phyloP scores from a whole-genome alignment of 1,140 invertebrate genomes.

The Trichoplusia ni region DNA sequence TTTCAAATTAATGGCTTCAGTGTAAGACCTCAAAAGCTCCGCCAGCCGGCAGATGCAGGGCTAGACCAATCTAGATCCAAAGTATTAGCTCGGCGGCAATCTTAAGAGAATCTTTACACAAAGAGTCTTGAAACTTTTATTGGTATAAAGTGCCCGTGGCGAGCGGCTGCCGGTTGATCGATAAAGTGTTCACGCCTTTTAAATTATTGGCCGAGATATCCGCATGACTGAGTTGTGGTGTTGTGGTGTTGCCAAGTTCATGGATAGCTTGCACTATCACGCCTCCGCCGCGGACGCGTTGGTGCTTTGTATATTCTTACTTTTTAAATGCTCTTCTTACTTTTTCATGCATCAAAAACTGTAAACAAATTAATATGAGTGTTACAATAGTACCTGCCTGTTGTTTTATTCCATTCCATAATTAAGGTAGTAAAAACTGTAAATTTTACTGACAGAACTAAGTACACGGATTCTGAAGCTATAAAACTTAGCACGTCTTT shows the following conservation, averaged over 20 bases:
- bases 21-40: too few relatives aligned
- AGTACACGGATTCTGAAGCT: too few relatives aligned
- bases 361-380: too few relatives aligned
- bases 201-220: slow-evolving; percentile 28
- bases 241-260: slow-evolving; percentile 17
- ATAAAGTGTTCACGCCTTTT: slow-evolving; percentile 27
- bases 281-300: neutral
- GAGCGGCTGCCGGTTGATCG: slow-evolving; percentile 19
- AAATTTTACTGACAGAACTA: too few relatives aligned
- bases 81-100: slow-evolving; percentile 15
- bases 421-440: too few relatives aligned
- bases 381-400: too few relatives aligned
- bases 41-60: neutral
- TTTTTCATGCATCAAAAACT: too few relatives aligned
- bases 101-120: slow-evolving; percentile 19
- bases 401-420: too few relatives aligned
- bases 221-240: slow-evolving; percentile 17
- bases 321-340: too few relatives aligned
- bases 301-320: neutral
- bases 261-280: slow-evolving; percentile 7
- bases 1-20: too few relatives aligned
- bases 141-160: slow-evolving; percentile 11
- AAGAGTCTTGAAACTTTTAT: slow-evolving; percentile 16
- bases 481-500: too few relatives aligned
- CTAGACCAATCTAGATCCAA: neutral